Base-by-base conservation (phyloP, 2,888 invertebrate genomes). In the Macrosoma leucophasiata region DNA sequence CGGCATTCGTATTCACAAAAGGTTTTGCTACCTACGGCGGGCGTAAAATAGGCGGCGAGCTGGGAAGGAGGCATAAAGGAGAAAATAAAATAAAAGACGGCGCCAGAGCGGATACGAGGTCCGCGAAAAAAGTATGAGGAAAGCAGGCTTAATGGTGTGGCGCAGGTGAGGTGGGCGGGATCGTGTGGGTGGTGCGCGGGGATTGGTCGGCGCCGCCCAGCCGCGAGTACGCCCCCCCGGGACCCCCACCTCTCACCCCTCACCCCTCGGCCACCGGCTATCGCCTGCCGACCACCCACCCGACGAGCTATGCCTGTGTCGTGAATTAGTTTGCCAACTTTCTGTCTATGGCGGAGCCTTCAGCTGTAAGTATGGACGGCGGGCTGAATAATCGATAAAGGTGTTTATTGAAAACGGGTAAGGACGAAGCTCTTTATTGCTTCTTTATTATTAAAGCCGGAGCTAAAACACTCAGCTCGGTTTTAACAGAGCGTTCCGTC, bases 371-470 rank as follows among this genome's bases (percentile, higher is more conserved):
- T 82, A 82, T 81, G 77, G 81, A 78, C 75, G 78, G 62, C 76
- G 71, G 63, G 62, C 75, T 81, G 81, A 82, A 84, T 84, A 84
- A 84, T 84, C 82, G 81, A 84, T 84, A 84, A 78, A 82, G 82
- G 82, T 82, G 82, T 84, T 84, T 84, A 82, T 84, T 84, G 82
- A 82, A 82, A 81, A 79, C 77, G 78, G 78, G 74, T 81, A 73
- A 79, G 73, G 76, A 76, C 68, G 74, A 64, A 69, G 74, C 73
- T 74, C 75, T 75, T 81, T 79, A 81, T 77, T 75, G 77, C 78
- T 76, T 75, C 76, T 81, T 79, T 78, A 79, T 79, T 78, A 79
- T 78, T 78, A 67, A 81, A 69, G 60, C 57, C 46, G 43, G n/a
- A 46, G 47, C 54, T 54, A 47, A 57, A 68, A 62, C n/a, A n/a